Conservation (phyloP, 2,113 vertebrate genomes). For the Varanus komodoensis region DNA sequence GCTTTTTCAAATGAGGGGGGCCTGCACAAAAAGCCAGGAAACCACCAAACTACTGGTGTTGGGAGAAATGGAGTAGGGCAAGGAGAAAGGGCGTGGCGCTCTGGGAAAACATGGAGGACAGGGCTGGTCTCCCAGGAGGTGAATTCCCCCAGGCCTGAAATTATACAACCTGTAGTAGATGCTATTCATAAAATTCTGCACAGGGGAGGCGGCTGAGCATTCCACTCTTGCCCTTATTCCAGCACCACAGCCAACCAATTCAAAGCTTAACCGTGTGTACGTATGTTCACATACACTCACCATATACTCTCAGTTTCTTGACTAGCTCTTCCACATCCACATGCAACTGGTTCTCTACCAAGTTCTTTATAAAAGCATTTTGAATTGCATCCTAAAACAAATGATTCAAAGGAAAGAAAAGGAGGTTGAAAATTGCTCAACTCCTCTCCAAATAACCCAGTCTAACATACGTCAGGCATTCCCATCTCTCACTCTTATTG, state of each 20-base stretch:
- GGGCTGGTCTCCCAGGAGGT: too few relatives aligned
- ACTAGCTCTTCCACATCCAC: slow-evolving; percentile 63
- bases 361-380: slow-evolving; percentile 74
- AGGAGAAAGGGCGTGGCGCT: too few relatives aligned
- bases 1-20: too few relatives aligned
- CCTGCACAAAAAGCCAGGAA: too few relatives aligned
- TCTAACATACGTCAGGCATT: not conserved
- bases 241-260: not conserved
- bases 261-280: not conserved
- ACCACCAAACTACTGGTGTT: too few relatives aligned
- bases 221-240: not conserved
- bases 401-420: not conserved
- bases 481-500: not conserved
- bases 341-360: slow-evolving; percentile 73
- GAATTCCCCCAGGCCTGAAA: too few relatives aligned
- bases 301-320: slow-evolving; percentile 61
- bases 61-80: too few relatives aligned
- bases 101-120: too few relatives aligned
- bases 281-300: slow-evolving; percentile 56
- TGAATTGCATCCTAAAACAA: slow-evolving; percentile 71
- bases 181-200: not conserved
- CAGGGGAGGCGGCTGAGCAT: not conserved
- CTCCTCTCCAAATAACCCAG: not conserved
- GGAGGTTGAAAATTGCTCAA: not conserved
- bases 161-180: not conserved